Base-by-base conservation (phyloP, 2,113 vertebrate genomes). In the Ctenomys sociabilis region DNA sequence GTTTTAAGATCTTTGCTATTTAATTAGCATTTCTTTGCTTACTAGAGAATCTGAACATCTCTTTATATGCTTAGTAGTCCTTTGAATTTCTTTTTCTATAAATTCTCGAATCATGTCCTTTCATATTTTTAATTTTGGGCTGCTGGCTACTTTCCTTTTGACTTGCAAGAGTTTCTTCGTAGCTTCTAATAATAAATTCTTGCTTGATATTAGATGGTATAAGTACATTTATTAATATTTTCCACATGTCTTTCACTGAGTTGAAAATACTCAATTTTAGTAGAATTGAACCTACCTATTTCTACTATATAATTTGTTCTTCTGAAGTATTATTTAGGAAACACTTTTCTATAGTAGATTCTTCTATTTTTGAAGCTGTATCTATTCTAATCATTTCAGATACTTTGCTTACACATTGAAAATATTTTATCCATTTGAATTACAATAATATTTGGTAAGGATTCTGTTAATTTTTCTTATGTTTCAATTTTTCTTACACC, bases 21-120 rank as follows among this genome's bases (percentile, higher is more conserved):
- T 85, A 92, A 96, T 93, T 90, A 94, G 4, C 45, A 90, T 93
- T 89, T 84, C 49, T 77, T 80, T 78, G 70, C 95, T 93, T 95
- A 83, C 28, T 81, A 91, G 93, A 90, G 59, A 85, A 17, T 64
- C 82, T 95, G 24, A 92, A 13, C 30, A 64, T 85, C 66, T 96
- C 90, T 92, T 96, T 78, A 35, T 63, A 85, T 81, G 43, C 52
- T 90, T 94, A 81, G 59, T 92, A 88, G 78, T 19, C 54, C 54
- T 92, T 90, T 94, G 75, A 93, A 9, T 66, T 95, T 96, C 57
- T 26, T 70, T 96, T 91, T 70, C 17, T 49, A 81, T 66, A 88
- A 92, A 85, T 64, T 88, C 40, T 68, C 77, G 94, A 92, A 77
- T 78, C n/a, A 66, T 1, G 68, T 28, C 54, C 37, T 92, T 96